These are phyloP conservation scores for Drosophila orena DNA, from an alignment of 1,140 invertebrate genomes.

Conservation along the genomic window DNA sequence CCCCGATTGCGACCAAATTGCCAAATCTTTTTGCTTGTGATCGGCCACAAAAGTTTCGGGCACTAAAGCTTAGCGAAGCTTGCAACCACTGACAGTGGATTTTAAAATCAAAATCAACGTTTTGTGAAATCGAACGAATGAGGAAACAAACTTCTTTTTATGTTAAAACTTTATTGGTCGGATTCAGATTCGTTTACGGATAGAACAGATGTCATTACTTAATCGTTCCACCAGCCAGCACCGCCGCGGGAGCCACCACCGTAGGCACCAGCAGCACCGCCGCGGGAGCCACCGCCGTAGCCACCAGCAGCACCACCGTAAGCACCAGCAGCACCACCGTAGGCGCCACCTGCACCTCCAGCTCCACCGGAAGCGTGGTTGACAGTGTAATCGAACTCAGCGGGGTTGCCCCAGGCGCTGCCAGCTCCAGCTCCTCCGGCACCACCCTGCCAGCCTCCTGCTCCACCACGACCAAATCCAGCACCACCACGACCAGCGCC, in stretches of 20 bases:
- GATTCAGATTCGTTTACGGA: background rate
- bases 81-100: background rate
- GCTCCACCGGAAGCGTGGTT: slow-evolving; percentile 33
- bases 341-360: slow-evolving; percentile 26
- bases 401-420: slow-evolving; percentile 68
- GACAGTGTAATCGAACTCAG: slow-evolving; percentile 70
- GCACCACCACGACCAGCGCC: slow-evolving; percentile 15
- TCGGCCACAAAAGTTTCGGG: too few relatives aligned
- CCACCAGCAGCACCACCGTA: slow-evolving; percentile 44
- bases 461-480: slow-evolving; percentile 3
- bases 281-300: slow-evolving; percentile 45
- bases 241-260: slow-evolving; percentile 56
- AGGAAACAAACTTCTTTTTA: background rate
- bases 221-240: slow-evolving; percentile 75
- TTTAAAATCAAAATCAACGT: background rate
- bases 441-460: slow-evolving; percentile 30
- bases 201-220: background rate
- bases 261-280: slow-evolving; percentile 39
- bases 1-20: too few relatives aligned
- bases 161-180: slow-evolving; percentile 8
- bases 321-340: slow-evolving; percentile 35
- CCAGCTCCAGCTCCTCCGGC: slow-evolving; percentile 48
- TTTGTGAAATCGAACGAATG: background rate
- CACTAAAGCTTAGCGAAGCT: background rate
- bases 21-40: too few relatives aligned